These are phyloP conservation scores for Hyperoplus immaculatus DNA, from an alignment of 2,797 vertebrate species.

Conservation along the genomic window DNA sequence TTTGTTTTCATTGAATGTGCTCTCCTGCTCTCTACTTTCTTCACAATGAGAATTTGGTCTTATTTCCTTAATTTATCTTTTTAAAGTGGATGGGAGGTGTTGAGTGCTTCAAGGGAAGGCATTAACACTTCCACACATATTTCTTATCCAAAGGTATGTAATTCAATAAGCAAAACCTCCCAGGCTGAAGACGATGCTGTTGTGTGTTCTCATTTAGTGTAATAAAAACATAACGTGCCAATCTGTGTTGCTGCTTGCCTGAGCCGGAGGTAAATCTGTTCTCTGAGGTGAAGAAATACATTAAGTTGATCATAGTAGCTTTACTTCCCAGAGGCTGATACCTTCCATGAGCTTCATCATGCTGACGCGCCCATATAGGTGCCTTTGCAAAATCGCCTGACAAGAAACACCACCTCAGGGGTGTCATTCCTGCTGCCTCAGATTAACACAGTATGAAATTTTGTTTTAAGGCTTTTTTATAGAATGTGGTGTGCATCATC, in stretches of 20 bases:
- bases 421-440: conserved; percentile 21
- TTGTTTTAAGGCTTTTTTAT: background rate
- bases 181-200: conserved; percentile 8
- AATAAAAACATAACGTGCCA: conserved; percentile 32
- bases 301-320: conserved; percentile 34
- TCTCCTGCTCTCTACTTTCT: conserved; percentile 34
- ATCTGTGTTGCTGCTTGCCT: conserved; percentile 8
- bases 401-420: conserved; percentile 16
- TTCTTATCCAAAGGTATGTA: conserved; percentile 31
- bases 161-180: conserved; percentile 18
- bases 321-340: conserved; percentile 53
- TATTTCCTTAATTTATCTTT: conserved; percentile 28
- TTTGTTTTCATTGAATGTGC: conserved; percentile 3
- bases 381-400: conserved; percentile 44
- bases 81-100: background rate
- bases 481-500: background rate
- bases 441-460: conserved; percentile 41
- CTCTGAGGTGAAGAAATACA: conserved; percentile 34
- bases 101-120: background rate
- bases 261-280: conserved; percentile 30
- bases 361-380: conserved; percentile 9
- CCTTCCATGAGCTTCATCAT: conserved; percentile 31
- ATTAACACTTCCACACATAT: background rate
- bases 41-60: conserved; percentile 30
- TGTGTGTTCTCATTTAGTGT: background rate